Conservation (phyloP, 2,113 vertebrate species). For the Triplophysa dalaica region DNA sequence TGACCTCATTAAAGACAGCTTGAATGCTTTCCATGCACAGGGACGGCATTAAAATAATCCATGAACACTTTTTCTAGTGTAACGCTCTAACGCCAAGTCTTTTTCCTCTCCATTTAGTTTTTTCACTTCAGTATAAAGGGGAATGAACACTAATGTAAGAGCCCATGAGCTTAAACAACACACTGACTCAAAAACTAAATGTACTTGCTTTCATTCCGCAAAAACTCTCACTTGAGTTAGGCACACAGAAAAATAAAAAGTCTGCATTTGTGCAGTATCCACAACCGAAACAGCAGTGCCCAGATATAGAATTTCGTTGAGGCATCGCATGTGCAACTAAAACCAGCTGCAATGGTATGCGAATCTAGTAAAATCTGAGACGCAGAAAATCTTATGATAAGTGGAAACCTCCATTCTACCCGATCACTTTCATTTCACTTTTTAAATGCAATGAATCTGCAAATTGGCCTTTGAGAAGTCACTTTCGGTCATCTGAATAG, state of each 20-base stretch:
- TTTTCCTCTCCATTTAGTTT: no score
- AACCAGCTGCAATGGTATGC: conserved; percentile 49
- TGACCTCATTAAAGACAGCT: conserved; percentile 1
- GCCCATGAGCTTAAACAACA: no score
- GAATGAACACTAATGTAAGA: no score
- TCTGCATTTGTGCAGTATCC: conserved; percentile 3
- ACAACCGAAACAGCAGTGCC: conserved; percentile 32
- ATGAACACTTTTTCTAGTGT: not conserved
- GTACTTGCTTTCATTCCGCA: not conserved
- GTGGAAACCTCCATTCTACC: conserved; percentile 4
- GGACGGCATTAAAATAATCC: not conserved
- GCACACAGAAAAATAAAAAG: not conserved
- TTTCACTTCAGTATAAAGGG: no score
- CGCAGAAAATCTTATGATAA: not conserved
- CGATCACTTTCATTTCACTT: not conserved
- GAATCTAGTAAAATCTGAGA: conserved; percentile 28
- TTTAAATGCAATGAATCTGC: not conserved
- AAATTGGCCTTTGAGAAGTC: not conserved
- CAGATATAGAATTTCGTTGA: conserved; percentile 45
- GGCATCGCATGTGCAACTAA: conserved; percentile 34
- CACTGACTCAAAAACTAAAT: no score
- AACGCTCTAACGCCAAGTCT: not conserved
- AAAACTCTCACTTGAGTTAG: not conserved
- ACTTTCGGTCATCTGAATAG: not conserved
- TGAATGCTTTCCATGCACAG: not conserved